phyloP scores from a whole-genome alignment of 2,888 invertebrate species.

The Formica aserva region DNA sequence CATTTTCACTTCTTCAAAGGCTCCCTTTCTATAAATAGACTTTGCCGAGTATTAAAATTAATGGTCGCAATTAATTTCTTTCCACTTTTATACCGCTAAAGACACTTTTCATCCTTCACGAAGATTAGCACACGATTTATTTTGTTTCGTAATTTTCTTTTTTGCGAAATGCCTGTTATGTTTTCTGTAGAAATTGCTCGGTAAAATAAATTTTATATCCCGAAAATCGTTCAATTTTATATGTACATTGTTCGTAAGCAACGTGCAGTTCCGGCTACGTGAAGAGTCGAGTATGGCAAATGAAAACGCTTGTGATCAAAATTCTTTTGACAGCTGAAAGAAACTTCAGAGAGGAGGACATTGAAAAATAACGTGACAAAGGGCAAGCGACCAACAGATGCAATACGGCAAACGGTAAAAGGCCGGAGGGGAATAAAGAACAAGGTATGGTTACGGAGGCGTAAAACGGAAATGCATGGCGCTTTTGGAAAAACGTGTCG shows the following conservation, averaged over 20 bases:
- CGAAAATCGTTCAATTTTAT: background rate
- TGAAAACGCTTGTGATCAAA: constrained; percentile 8
- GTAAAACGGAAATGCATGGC: constrained; percentile 46
- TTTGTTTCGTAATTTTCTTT: background rate
- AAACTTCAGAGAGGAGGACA: constrained; percentile 6
- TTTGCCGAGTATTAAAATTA: constrained; percentile 46
- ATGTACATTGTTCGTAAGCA: background rate
- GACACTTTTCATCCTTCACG: constrained; percentile 5
- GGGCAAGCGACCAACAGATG: constrained; percentile 2
- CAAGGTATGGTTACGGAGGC: constrained; percentile 29
- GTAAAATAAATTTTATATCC: background rate
- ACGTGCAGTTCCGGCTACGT: too few species aligned
- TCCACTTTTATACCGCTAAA: background rate
- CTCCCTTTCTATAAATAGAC: constrained; percentile 36
- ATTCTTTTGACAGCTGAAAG: constrained; percentile 16
- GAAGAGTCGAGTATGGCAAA: background rate
- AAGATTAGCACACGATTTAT: constrained; percentile 29
- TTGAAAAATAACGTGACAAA: constrained; percentile 41
- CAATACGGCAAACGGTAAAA: background rate
- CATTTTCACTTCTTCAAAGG: constrained; percentile 16
- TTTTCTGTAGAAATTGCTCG: background rate
- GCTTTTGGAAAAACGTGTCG: constrained; percentile 63
- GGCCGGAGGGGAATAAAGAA: background rate
- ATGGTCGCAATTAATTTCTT: constrained; percentile 47
- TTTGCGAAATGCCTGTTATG: background rate